phyloP scores from a whole-genome alignment of 2,113 vertebrate species.

The Acrocephalus arundinaceus region DNA sequence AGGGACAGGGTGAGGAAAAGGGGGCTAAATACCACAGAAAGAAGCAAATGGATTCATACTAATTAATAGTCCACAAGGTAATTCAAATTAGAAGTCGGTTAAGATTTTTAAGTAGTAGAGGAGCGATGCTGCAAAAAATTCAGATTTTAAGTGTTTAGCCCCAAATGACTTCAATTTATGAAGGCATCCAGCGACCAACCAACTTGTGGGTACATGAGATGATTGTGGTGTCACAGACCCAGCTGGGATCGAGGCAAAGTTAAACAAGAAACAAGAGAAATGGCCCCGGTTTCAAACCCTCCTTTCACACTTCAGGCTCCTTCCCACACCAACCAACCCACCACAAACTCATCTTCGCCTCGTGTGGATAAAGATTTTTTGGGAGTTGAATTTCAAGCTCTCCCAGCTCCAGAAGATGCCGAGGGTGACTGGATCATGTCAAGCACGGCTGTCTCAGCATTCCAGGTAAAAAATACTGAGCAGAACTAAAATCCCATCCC shows the following conservation, averaged over 20 bases:
- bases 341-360: neutral
- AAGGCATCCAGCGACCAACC: neutral
- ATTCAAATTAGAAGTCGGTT: neutral
- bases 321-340: neutral
- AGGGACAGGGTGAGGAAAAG: neutral
- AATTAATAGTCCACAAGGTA: neutral
- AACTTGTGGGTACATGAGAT: neutral
- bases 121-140: neutral
- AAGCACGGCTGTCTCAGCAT: neutral
- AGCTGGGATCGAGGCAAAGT: fast-evolving
- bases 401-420: fast-evolving
- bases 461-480: neutral
- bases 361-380: neutral
- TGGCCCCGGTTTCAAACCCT: neutral
- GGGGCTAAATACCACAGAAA: neutral
- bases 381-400: neutral
- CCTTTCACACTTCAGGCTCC: neutral
- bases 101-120: neutral
- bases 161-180: neutral
- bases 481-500: neutral
- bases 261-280: neutral
- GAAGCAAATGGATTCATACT: neutral
- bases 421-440: neutral
- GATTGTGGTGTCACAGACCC: neutral
- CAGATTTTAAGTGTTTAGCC: neutral